Conservation (phyloP, 1,140 invertebrate genomes). For the Monomorium pharaonis region DNA sequence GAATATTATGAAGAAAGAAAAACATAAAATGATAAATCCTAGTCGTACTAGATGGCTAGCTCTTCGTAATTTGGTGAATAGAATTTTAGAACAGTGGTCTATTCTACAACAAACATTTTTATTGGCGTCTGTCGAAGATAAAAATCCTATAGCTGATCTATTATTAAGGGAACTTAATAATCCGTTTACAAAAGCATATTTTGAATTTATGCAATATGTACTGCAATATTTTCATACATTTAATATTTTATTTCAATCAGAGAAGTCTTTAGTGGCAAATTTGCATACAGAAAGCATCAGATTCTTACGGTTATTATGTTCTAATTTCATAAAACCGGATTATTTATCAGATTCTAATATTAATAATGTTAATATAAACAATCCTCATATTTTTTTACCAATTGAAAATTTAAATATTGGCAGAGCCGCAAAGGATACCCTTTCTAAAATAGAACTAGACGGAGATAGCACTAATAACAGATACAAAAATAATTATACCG, state of each 20-base stretch:
- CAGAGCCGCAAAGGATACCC: neutral
- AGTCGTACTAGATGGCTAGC: neutral
- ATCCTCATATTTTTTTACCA: neutral
- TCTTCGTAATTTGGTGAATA: neutral
- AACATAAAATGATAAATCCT: neutral
- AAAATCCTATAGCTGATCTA: neutral
- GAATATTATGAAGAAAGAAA: neutral
- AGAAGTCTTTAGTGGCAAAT: neutral
- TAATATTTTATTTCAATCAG: neutral
- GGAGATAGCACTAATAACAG: no score
- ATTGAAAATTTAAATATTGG: neutral
- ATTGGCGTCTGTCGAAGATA: neutral
- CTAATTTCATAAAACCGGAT: neutral
- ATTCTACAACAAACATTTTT: neutral
- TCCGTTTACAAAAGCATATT: neutral
- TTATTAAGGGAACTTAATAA: neutral
- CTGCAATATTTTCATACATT: neutral
- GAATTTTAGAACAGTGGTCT: neutral
- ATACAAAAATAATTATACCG: no score
- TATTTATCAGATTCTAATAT: neutral
- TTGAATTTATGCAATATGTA: neutral
- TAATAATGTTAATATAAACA: neutral
- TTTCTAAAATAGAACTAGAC: no score
- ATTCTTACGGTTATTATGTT: neutral
- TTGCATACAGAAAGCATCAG: neutral